These are phyloP conservation scores for Hololepta plana DNA, from an alignment of 2,888 invertebrate species.

Conservation along the genomic window DNA sequence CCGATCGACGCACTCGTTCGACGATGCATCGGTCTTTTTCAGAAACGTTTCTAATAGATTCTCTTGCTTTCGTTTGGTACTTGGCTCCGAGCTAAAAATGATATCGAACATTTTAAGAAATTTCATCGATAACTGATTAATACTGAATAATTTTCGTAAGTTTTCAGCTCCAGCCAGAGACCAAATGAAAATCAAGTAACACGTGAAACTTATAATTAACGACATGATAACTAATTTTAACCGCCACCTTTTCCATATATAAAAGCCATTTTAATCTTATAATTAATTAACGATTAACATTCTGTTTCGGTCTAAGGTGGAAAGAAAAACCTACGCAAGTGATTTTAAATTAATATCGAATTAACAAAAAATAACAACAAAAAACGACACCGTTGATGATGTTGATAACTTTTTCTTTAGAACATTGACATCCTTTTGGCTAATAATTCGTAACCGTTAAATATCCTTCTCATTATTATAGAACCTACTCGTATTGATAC, in stretches of 20 bases:
- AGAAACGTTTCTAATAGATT: constrained; percentile 3
- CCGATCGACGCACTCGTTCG: too few relatives aligned
- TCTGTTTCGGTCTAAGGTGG: constrained; percentile 26
- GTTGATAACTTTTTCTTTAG: too few relatives aligned
- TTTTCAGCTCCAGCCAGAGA: constrained; percentile 22
- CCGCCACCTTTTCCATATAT: too few relatives aligned
- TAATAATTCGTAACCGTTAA: neutral
- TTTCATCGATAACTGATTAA: too few relatives aligned
- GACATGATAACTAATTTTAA: too few relatives aligned
- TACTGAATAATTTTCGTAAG: too few relatives aligned
- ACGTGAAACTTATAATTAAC: too few relatives aligned
- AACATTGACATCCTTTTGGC: neutral
- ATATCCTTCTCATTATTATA: too few relatives aligned
- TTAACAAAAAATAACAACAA: too few relatives aligned
- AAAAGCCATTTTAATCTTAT: too few relatives aligned
- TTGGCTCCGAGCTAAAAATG: constrained; percentile 17
- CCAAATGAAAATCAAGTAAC: constrained; percentile 21
- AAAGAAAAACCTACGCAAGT: constrained; percentile 18
- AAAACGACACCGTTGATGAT: too few relatives aligned
- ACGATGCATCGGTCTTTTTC: constrained; percentile 2
- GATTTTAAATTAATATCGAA: constrained; percentile 1
- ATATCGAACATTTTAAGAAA: constrained; percentile 6
- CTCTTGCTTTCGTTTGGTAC: constrained; percentile 8
- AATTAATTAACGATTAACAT: neutral
- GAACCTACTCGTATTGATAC: constrained; percentile 15